Evolutionary conservation across 1,140 invertebrate genomes (phyloP).

Genomic region (Drosophila teissieri): DNA sequence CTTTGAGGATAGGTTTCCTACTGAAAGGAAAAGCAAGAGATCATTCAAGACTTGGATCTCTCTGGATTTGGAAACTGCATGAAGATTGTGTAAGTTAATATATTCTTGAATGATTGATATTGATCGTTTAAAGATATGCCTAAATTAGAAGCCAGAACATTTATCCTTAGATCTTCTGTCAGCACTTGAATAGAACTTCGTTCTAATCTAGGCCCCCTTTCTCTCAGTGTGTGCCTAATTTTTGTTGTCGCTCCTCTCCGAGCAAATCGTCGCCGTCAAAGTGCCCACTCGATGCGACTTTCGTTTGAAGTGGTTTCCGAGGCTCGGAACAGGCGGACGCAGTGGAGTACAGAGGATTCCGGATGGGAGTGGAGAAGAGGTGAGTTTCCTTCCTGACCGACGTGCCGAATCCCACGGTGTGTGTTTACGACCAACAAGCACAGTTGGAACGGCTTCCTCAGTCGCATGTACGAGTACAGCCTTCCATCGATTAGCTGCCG

Average conservation of each 20-base stretch:
- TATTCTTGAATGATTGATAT: too few species aligned
- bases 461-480: constrained; percentile 19
- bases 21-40: too few species aligned
- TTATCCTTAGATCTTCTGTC: background rate
- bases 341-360: constrained; percentile 8
- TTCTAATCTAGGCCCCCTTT: background rate
- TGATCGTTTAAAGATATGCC: too few species aligned
- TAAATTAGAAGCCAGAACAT: too few species aligned
- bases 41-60: background rate
- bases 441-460: constrained; percentile 60
- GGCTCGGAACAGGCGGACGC: constrained; percentile 36
- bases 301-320: constrained; percentile 52
- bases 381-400: constrained; percentile 34
- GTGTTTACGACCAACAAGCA: constrained; percentile 81
- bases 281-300: constrained; percentile 76
- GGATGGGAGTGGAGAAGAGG: constrained; percentile 19
- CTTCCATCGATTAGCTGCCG: constrained; percentile 59
- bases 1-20: too few species aligned
- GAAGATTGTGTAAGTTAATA: too few species aligned
- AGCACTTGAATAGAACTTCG: background rate
- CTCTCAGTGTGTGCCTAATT: constrained; percentile 60
- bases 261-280: constrained; percentile 74
- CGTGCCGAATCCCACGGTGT: constrained; percentile 78
- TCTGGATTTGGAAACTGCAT: background rate
- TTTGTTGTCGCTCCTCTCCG: constrained; percentile 72